Percentiles rank a stretch among this genome's conserved stretches.
phyloP scores from a whole-genome alignment of 2,888 invertebrate genomes.

The Rapana venosa region DNA sequence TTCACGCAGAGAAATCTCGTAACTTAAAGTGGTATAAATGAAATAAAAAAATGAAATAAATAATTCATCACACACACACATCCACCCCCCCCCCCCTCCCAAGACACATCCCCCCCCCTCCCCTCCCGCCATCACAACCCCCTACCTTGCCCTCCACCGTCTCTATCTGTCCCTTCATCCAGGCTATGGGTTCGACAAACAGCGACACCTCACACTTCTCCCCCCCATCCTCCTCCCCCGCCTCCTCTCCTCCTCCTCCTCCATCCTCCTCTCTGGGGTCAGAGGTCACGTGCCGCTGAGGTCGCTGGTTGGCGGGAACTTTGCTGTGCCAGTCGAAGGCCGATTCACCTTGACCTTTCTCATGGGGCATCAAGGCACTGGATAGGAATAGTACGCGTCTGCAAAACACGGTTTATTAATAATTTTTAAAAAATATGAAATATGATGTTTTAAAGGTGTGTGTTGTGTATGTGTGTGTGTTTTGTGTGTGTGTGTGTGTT shows the following conservation, averaged over 20 bases:
- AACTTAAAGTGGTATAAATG: no score
- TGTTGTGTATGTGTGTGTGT: no score
- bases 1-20: no score
- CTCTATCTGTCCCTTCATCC: constrained; percentile 88
- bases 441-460: background rate
- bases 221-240: constrained; percentile 28
- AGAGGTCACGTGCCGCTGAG: background rate
- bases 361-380: constrained; percentile 88
- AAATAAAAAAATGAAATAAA: no score
- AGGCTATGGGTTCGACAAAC: constrained; percentile 92
- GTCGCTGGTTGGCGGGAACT: constrained; percentile 51
- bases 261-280: constrained; percentile 17
- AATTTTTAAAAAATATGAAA: no score
- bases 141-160: constrained; percentile 86
- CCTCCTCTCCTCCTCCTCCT: background rate
- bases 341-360: constrained; percentile 80
- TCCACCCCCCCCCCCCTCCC: no score
- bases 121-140: constrained; percentile 79
- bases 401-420: background rate
- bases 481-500: no score
- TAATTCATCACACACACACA: no score
- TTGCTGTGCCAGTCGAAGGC: constrained; percentile 74
- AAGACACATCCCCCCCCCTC: constrained; percentile 86
- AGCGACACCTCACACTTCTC: constrained; percentile 85
- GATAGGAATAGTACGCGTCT: constrained; percentile 89